These are phyloP conservation scores for Tipula lateralis DNA, from an alignment of 2,888 invertebrate species.

Conservation along the genomic window DNA sequence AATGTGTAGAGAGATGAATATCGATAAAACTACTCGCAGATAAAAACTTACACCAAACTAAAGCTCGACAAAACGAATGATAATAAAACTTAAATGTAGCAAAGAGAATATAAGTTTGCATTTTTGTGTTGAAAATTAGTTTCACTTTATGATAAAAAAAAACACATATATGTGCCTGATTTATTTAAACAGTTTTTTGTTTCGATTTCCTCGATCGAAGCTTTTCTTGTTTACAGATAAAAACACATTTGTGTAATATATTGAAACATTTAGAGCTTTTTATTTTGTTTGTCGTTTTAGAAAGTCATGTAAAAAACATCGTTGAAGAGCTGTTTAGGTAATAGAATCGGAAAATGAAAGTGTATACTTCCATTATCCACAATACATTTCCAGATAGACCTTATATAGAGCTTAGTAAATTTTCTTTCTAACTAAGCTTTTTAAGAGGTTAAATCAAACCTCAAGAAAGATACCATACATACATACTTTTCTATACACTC, in stretches of 20 bases:
- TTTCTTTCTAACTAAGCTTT: no score
- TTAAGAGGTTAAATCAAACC: no score
- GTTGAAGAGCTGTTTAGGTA: background rate
- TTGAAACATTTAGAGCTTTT: background rate
- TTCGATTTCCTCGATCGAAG: background rate
- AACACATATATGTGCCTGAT: background rate
- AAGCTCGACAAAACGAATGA: conserved; percentile 1
- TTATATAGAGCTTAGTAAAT: no score
- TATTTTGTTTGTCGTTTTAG: background rate
- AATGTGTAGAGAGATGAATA: conserved; percentile 1
- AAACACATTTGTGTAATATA: background rate
- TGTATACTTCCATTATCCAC: no score
- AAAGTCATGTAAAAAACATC: background rate
- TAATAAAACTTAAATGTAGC: conserved; percentile 11
- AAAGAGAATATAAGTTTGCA: conserved; percentile 7
- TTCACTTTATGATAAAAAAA: background rate
- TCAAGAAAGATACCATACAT: no score
- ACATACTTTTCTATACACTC: no score
- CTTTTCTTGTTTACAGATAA: background rate
- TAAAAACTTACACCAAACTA: background rate
- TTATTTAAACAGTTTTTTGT: background rate
- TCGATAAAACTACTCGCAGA: background rate
- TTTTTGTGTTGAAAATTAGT: conserved; percentile 15
- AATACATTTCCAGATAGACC: no score
- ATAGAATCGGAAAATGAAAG: background rate